Conservation (phyloP, 2,113 vertebrate genomes). For the Bos javanicus region DNA sequence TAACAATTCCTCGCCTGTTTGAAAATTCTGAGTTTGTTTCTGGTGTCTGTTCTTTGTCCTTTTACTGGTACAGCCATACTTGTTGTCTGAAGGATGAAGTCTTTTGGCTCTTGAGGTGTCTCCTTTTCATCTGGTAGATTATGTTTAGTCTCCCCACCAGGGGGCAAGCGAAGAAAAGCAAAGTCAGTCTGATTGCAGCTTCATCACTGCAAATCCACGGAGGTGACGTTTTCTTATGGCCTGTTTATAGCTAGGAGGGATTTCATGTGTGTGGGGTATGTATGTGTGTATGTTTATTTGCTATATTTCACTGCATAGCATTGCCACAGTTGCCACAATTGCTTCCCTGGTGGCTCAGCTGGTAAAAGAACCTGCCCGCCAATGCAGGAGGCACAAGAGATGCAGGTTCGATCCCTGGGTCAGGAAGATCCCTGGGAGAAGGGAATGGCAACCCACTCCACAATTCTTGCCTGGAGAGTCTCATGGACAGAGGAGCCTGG, state of each 20-base stretch:
- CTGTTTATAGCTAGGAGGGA: background rate
- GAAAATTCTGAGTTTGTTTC: background rate
- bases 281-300: background rate
- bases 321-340: background rate
- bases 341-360: background rate
- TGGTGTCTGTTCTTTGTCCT: background rate
- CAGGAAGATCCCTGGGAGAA: background rate
- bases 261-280: rapidly evolving
- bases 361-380: background rate
- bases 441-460: background rate
- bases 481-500: background rate
- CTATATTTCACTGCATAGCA: background rate
- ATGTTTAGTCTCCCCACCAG: background rate
- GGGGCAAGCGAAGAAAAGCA: background rate
- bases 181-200: background rate
- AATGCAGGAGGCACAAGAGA: background rate
- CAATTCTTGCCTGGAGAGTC: background rate
- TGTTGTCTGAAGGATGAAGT: background rate
- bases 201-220: rapidly evolving
- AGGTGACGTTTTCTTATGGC: too few relatives aligned
- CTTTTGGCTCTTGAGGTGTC: background rate
- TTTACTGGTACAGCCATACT: background rate
- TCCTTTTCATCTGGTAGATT: background rate
- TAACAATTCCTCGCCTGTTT: background rate
- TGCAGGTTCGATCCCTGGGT: background rate